Evolutionary conservation across 2,797 vertebrate genomes (phyloP).

Genomic region (Sarcophilus harrisii): DNA sequence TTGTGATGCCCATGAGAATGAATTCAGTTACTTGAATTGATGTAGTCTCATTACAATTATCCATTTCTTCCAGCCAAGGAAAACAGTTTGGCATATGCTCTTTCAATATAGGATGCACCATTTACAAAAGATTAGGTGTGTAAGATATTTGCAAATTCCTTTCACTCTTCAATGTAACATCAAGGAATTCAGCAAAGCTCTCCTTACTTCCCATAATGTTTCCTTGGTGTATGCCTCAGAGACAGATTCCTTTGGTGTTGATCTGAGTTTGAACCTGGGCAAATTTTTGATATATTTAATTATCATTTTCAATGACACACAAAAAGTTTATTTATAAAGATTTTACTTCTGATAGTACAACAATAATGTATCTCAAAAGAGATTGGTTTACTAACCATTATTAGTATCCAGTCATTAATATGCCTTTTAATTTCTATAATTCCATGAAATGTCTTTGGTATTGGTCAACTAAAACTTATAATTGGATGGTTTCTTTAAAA

Average conservation of each 20-base stretch:
- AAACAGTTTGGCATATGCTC: not conserved
- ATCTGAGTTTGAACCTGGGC: not conserved
- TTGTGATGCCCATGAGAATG: conserved; percentile 51
- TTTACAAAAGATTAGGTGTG: not conserved
- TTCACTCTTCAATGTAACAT: not conserved
- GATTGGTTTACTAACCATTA: not conserved
- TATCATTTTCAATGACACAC: not conserved
- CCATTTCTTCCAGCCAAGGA: not conserved
- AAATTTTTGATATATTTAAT: not conserved
- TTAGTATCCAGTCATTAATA: not conserved
- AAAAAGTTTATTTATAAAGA: not conserved
- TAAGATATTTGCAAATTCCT: not conserved
- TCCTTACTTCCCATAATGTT: not conserved
- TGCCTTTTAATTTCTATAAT: not conserved
- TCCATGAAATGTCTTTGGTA: not conserved
- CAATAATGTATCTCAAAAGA: not conserved
- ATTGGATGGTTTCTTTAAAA: not conserved
- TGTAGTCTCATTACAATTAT: not conserved
- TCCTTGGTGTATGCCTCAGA: not conserved
- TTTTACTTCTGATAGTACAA: not conserved
- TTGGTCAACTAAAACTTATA: not conserved
- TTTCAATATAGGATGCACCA: not conserved
- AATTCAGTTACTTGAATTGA: conserved; percentile 30
- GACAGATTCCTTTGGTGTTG: not conserved
- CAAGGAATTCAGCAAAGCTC: not conserved